A percentile compares a stretch with the other conserved stretches of the same genome.
These are phyloP conservation scores for Sinodicranocentrus sp. DNA, from an alignment of 2,888 invertebrate genomes.

Conservation along the genomic window DNA sequence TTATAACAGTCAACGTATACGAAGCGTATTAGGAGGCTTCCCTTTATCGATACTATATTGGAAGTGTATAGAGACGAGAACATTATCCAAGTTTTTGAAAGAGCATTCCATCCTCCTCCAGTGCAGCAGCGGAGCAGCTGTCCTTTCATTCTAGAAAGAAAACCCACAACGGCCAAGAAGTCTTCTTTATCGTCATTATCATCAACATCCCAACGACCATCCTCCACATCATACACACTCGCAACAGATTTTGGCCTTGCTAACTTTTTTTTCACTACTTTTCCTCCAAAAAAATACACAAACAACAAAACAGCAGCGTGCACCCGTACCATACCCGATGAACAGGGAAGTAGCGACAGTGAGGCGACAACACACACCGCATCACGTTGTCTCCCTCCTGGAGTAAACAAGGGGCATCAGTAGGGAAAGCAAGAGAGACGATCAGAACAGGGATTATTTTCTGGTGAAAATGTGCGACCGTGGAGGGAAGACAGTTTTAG, in stretches of 20 bases:
- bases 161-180: not conserved
- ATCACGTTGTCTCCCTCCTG: not conserved
- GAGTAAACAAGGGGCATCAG: not conserved
- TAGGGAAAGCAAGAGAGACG: slow-evolving; percentile 5
- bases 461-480: not conserved
- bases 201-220: slow-evolving; percentile 3
- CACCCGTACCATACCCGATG: not conserved
- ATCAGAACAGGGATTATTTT: slow-evolving; percentile 17
- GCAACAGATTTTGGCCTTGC: not conserved
- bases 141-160: not conserved
- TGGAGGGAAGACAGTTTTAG: not conserved
- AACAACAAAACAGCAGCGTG: not conserved
- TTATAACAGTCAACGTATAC: not conserved
- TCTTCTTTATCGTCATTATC: slow-evolving; percentile 8
- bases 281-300: not conserved
- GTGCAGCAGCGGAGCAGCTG: not conserved
- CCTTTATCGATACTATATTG: slow-evolving; percentile 1
- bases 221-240: slow-evolving; percentile 3
- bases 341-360: not conserved
- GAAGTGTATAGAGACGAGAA: too few relatives aligned
- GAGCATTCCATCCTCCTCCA: not conserved
- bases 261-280: not conserved
- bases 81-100: not conserved
- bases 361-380: slow-evolving; percentile 16
- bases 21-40: not conserved